Evolutionary conservation across 2,113 vertebrate genomes (phyloP), one percentile per base, ranked within the genome.

Genomic region (Cynocephalus volans): DNA sequence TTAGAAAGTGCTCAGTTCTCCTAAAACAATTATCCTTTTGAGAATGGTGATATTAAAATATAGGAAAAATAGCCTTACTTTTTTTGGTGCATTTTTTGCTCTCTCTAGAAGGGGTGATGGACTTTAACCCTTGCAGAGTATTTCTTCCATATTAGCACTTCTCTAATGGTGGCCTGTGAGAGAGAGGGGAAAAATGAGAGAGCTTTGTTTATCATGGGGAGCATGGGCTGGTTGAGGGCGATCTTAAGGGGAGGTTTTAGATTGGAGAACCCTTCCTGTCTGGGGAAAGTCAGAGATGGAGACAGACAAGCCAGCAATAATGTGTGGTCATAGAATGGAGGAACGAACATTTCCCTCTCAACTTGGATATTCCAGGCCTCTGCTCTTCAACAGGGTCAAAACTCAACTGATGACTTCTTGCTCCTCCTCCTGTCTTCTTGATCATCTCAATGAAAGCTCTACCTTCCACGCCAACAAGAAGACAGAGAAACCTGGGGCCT

Each of bases 11-110:
- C 19, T 85, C 67, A 50, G 15, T 94, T 97, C 41, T 97, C 58
- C 67, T 94, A 67, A 97, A 97, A 96, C 91, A 96, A 80, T 89
- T 52, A 48, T 95, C 18, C 54, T 89, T 91, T 98, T 95, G 88
- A 91, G 86, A 85, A 93, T 70, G 58, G 33, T 18, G 23, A 13
- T 79, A 76, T 72, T 94, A 88, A 87, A 96, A 64, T 67, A 79
- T 14, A 92, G 26, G 33, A 1, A 84, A 91, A 95, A 86, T 41
- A 89, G 23, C 8, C 33, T 92, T 77, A 93, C 31, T 95, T 93
- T 73, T 31, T 91, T 56, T 19, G 52, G 33, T 87, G 9, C 6
- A 5, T 80, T 11, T 94, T 95, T 92, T 94, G 31, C 50, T 91
- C 69, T 96, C 41, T 80, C n/a, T 90, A 58, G 69, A 93, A 95